A percentile compares a stretch with the other conserved stretches of the same genome.
Conservation (phyloP, 2,797 vertebrate species). For the Malacoctenus gilli region DNA sequence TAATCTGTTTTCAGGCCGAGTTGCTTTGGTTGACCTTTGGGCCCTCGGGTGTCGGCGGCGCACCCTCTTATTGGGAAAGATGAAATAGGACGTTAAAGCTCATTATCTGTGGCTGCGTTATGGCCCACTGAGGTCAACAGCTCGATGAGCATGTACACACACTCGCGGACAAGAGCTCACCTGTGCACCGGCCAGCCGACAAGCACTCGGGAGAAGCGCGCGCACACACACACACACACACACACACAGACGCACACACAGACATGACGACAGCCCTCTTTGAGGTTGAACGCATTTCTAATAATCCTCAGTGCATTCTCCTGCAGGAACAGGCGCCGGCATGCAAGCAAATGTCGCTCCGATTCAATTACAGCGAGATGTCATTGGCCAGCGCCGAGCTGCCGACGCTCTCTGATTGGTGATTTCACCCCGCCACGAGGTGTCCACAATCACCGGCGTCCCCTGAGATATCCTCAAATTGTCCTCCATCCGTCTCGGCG, state of each 20-base stretch:
- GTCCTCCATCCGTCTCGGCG: slow-evolving; percentile 31
- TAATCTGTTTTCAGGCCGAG: slow-evolving; percentile 73
- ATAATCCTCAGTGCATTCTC: slow-evolving; percentile 37
- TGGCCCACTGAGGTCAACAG: slow-evolving; percentile 70
- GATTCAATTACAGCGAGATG: slow-evolving; percentile 48
- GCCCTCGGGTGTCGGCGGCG: slow-evolving; percentile 65
- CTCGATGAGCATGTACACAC: slow-evolving; percentile 47
- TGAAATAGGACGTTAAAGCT: slow-evolving; percentile 77
- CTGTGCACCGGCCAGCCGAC: slow-evolving; percentile 10
- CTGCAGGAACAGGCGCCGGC: slow-evolving; percentile 38
- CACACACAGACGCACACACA: slow-evolving; percentile 15
- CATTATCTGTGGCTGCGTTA: slow-evolving; percentile 71
- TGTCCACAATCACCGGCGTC: slow-evolving; percentile 19
- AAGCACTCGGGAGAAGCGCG: slow-evolving; percentile 20
- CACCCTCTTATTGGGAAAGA: slow-evolving; percentile 70
- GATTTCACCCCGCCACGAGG: slow-evolving; percentile 38
- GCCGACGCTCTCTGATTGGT: slow-evolving; percentile 37
- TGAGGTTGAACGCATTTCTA: slow-evolving; percentile 38
- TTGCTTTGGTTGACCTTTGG: slow-evolving; percentile 72
- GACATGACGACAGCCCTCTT: slow-evolving; percentile 17
- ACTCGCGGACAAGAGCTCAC: slow-evolving; percentile 23
- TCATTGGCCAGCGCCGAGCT: slow-evolving; percentile 29
- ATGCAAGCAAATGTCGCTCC: slow-evolving; percentile 35
- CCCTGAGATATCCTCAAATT: slow-evolving; percentile 28
- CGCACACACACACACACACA: slow-evolving; percentile 15